Percentiles rank a stretch among this genome's conserved stretches.
These are phyloP conservation scores for Aspidiotus destructor DNA, from an alignment of 2,888 invertebrate genomes.

Conservation along the genomic window DNA sequence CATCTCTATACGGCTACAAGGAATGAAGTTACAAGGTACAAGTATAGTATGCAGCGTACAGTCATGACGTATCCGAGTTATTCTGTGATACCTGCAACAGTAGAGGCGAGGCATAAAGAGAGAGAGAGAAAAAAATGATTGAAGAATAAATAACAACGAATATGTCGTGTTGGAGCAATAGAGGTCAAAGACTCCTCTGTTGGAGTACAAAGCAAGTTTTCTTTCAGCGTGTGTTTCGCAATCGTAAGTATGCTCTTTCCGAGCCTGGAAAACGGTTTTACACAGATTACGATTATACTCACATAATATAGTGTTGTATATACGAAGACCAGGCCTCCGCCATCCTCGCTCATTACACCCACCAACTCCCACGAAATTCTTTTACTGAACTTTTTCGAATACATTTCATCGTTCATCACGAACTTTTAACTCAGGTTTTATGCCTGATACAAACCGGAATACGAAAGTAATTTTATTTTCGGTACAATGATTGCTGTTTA, in stretches of 20 bases:
- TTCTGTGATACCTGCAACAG: too few relatives aligned
- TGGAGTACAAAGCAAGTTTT: neutral
- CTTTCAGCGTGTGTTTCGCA: neutral
- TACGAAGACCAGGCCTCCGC: neutral
- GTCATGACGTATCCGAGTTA: too few relatives aligned
- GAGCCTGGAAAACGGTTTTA: slow-evolving; percentile 1
- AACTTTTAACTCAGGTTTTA: neutral
- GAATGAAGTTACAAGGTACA: too few relatives aligned
- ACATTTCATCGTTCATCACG: slow-evolving; percentile 3
- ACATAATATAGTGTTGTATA: neutral
- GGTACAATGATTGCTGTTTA: too few relatives aligned
- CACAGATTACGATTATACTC: neutral
- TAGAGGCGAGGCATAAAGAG: too few relatives aligned
- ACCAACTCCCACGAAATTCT: slow-evolving; percentile 31
- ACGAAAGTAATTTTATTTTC: too few relatives aligned
- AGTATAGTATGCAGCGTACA: too few relatives aligned
- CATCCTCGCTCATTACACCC: slow-evolving; percentile 17
- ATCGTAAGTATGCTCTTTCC: neutral
- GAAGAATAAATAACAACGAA: neutral
- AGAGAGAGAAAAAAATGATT: too few relatives aligned
- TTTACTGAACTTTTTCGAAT: slow-evolving; percentile 11
- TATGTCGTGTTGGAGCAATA: neutral
- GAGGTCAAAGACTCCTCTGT: neutral
- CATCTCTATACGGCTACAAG: too few relatives aligned
- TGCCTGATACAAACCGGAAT: too few relatives aligned